Evolutionary conservation across 2,113 vertebrate genomes (phyloP).

Genomic region (Rhynchomys soricoides): DNA sequence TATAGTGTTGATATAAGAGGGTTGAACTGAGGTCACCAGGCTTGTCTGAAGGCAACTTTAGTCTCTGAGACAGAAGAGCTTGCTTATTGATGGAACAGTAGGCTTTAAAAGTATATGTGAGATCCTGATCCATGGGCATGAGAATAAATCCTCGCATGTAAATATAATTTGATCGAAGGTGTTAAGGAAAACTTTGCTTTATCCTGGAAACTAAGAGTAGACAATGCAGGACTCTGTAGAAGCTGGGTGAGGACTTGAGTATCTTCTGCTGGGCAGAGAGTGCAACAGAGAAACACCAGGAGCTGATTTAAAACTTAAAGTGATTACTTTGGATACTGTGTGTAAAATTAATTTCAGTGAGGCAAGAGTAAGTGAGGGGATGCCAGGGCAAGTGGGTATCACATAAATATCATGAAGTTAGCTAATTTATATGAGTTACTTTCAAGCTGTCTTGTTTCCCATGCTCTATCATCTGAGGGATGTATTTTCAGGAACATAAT

Average conservation of each 20-base stretch:
- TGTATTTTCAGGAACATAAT: conserved; percentile 6
- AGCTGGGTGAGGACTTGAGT: neutral
- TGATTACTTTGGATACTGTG: neutral
- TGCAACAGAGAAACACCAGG: neutral
- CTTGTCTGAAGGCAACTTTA: neutral
- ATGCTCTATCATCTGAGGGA: neutral
- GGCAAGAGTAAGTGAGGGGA: neutral
- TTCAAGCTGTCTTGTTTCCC: conserved; percentile 3
- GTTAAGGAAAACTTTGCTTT: neutral
- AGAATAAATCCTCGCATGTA: neutral
- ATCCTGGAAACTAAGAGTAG: neutral
- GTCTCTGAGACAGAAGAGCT: neutral
- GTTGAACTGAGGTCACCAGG: neutral
- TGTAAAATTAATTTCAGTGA: conserved; percentile 16
- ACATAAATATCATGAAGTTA: neutral
- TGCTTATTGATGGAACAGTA: neutral
- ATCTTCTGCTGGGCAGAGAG: neutral
- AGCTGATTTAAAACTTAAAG: neutral
- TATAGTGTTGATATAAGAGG: no score
- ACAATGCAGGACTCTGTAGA: neutral
- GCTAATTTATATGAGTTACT: neutral
- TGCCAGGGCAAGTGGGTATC: neutral
- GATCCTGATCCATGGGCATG: neutral
- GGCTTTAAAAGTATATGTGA: neutral
- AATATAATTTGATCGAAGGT: neutral